Evolutionary conservation across 2,888 invertebrate genomes (phyloP), one percentile per base, ranked within the genome.

Genomic region (Drosophila buzzatii): DNA sequence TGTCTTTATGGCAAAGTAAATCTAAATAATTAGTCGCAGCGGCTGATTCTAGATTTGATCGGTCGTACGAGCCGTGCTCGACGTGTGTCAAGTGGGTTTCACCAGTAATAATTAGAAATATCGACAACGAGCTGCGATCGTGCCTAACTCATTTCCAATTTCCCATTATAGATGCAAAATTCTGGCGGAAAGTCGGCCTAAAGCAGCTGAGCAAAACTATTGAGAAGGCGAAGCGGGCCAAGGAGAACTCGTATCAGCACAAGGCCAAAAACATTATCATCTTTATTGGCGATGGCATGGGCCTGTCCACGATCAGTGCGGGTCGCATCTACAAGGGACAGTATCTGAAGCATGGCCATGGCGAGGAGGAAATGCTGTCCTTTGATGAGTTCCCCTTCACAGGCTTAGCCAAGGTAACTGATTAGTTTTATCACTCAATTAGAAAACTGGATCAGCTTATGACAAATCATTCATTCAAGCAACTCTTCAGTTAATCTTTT

Each of bases 251-350:
- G 0, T 84, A 87, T 45, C 69, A 70, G 23, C 79, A 74, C 18
- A 93, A 93, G 70, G 95, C 95, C 2, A 95, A 94, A 88, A 96
- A 96, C 84, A 93, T 95, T 27, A 95, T 96, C 58, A 88, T 96
- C 14, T 95, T 95, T 82, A 91, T 96, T 51, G 96, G 96, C 0
- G 96, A 96, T 89, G 96, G 96, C 4, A 96, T 96, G 96, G 95
- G 96, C 6, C 73, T 95, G 61, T 93, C 95, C 4, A 95, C 95
- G 1, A 93, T 95, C 64, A 95, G 95, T 3, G 95, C 95, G 2
- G 95, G 95, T 0, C 93, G 96, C 73, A 95, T 96, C 74, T 95
- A 94, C 80, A 94, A 95, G 81, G 95, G 95, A 0, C 93, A 93
- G 68, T 81, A 87, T 10, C 76, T 92, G n/a, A 94, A 94, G 31